Evolutionary conservation across 1,140 invertebrate species (phyloP).

Genomic region (Saccostrea glomerata): DNA sequence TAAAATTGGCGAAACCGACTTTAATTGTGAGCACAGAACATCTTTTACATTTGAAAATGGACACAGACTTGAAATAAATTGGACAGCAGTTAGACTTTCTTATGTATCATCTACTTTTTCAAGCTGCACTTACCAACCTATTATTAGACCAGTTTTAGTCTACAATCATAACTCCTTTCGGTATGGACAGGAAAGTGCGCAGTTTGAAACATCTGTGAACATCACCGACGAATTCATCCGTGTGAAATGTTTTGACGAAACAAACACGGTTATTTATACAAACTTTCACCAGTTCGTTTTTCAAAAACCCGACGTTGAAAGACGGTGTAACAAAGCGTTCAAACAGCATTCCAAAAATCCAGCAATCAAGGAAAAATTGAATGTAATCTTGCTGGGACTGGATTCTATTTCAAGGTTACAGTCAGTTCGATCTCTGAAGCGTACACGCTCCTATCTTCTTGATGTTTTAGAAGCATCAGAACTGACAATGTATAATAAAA

Average conservation of each 20-base stretch:
- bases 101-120: conserved; percentile 68
- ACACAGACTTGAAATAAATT: conserved; percentile 68
- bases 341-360: conserved; percentile 32
- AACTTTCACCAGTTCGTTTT: conserved; percentile 79
- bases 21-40: conserved; percentile 79
- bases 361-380: conserved; percentile 67
- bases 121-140: conserved; percentile 72
- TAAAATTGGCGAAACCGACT: too few species aligned
- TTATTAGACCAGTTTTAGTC: conserved; percentile 66
- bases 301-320: conserved; percentile 76
- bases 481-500: conserved; percentile 76
- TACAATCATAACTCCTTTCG: conserved; percentile 57
- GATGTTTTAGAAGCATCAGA: conserved; percentile 70
- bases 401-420: conserved; percentile 92
- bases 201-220: conserved; percentile 50
- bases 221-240: conserved; percentile 71
- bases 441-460: conserved; percentile 83
- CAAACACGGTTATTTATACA: conserved; percentile 72
- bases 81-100: conserved; percentile 56
- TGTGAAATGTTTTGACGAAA: conserved; percentile 69
- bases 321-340: conserved; percentile 54
- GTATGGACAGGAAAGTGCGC: conserved; percentile 40
- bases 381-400: conserved; percentile 88
- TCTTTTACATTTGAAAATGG: conserved; percentile 74
- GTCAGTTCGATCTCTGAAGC: conserved; percentile 89